Evolutionary conservation across 2,797 vertebrate species (phyloP).

Genomic region (Oophaga sylvatica): DNA sequence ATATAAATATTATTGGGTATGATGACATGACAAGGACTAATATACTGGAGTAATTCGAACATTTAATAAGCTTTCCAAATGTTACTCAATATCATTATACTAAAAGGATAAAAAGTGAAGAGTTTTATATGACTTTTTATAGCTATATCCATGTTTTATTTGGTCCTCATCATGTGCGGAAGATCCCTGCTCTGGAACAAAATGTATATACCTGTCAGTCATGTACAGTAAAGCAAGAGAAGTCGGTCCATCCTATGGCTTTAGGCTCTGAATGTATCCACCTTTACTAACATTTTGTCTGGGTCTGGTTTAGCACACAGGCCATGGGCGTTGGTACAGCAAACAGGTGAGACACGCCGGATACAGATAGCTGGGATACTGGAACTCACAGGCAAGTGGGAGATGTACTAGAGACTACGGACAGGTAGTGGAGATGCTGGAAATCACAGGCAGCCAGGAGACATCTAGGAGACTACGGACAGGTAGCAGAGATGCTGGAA

Average conservation of each 20-base stretch:
- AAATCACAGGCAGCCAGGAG: too few relatives aligned
- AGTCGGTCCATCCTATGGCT: neutral
- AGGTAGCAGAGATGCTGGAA: too few relatives aligned
- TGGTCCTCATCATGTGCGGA: neutral
- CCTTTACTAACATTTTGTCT: neutral
- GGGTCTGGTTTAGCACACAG: too few relatives aligned
- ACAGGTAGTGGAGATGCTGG: too few relatives aligned
- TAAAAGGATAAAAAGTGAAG: neutral
- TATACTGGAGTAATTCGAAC: neutral
- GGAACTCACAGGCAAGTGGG: too few relatives aligned
- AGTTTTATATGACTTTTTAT: neutral
- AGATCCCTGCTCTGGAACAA: too few relatives aligned
- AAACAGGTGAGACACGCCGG: too few relatives aligned
- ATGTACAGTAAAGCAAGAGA: neutral
- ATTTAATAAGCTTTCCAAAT: neutral
- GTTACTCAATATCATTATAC: neutral
- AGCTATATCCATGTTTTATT: neutral
- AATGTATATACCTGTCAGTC: neutral
- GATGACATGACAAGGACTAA: neutral
- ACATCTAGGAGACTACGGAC: too few relatives aligned
- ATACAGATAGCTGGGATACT: too few relatives aligned
- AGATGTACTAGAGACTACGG: too few relatives aligned
- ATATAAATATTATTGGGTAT: slow-evolving; percentile 11
- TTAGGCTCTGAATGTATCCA: neutral
- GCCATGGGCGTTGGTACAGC: too few relatives aligned